Evolutionary conservation across 2,888 invertebrate species (phyloP).

Genomic region (Gymnocheta viridis): DNA sequence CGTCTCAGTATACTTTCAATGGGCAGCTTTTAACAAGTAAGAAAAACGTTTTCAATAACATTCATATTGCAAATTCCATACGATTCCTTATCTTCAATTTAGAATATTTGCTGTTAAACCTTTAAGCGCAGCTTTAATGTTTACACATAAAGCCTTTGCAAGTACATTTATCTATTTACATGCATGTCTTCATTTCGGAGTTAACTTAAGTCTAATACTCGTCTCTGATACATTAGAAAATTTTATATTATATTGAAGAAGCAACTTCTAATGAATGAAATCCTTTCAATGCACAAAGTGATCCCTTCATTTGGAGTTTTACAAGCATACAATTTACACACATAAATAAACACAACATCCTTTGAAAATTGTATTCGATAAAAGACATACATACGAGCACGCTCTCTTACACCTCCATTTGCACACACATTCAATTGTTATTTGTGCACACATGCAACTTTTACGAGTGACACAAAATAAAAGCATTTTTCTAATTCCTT

Average conservation of each 20-base stretch:
- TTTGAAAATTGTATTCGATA: conserved; percentile 42
- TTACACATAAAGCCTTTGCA: no score
- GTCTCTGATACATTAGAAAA: conserved; percentile 3
- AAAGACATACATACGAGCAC: background rate
- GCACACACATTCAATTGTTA: background rate
- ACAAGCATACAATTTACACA: conserved; percentile 20
- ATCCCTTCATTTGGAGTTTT: conserved; percentile 24
- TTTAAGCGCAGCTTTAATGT: no score
- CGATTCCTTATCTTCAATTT: no score
- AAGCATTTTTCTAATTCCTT: background rate
- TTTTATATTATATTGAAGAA: background rate
- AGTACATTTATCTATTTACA: no score
- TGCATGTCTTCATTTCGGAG: background rate
- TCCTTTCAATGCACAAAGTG: conserved; percentile 2
- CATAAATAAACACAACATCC: conserved; percentile 37
- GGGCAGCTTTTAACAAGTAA: background rate
- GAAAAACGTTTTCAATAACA: no score
- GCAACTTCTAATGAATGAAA: conserved; percentile 22
- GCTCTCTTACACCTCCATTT: background rate
- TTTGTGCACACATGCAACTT: conserved; percentile 19
- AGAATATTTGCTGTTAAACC: no score
- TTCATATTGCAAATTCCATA: no score
- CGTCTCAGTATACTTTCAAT: no score
- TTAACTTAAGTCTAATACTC: background rate
- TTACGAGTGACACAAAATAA: background rate